Base-by-base conservation (phyloP, 2,113 vertebrate species). In the Castor canadensis region DNA sequence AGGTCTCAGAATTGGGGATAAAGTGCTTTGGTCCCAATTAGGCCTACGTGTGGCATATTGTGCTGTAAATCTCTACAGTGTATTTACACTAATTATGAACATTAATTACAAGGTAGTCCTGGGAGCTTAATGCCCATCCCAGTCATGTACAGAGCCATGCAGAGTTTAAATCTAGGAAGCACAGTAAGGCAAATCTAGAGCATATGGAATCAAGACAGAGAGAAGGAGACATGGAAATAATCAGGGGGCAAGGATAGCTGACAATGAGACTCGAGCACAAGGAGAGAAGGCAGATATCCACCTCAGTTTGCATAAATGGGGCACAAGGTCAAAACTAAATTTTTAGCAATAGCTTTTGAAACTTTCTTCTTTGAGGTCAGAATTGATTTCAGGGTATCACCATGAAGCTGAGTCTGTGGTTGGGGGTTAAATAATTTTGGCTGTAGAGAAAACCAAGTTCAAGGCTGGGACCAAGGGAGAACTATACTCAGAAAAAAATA, bases 41-140 rank as follows among this genome's bases (percentile, higher is more conserved):
- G 49, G 91, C 62, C 95, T 64, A 76, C 0, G 5, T 76, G 87
- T n/a, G 75, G 93, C 82, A 56, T 84, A 93, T 87, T 97, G 93
- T 93, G 71, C 89, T 71, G 79, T 15, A 94, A 89, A 89, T 94
- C 91, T 95, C 89, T 56, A 71, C n/a, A 77, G 94, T 4, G 0
- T 84, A 75, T 93, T 94, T 96, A 91, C 45, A 56, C 75, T 97
- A 94, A 97, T 97, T 95, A 96, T 94, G 95, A 94, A 77, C 93
- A 95, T 97, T 94, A 97, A 96, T 97, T 97, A 84, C 54, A 82
- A 82, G n/a, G 22, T 38, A 93, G 83, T 49, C 82, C 75, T 30
- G 52, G 79, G 93, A 95, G 40, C 82, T 76, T 82, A 58, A 82
- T 56, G 45, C 79, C 67, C 91, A 89, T 89, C 93, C 43, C 60